phyloP scores from a whole-genome alignment of 2,113 vertebrate genomes.

The Oreochromis aureus region DNA sequence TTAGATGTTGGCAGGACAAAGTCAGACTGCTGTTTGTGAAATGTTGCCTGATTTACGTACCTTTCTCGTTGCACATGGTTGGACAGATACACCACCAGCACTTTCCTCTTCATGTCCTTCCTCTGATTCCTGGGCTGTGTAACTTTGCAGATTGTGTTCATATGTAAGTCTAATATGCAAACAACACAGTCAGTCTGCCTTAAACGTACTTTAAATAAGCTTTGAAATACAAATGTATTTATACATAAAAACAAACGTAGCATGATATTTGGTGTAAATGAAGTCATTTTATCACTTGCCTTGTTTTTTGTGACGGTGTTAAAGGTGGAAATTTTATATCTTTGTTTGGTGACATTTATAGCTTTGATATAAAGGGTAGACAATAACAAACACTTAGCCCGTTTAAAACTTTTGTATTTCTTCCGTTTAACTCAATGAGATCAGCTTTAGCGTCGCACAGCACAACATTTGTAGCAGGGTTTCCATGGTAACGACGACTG shows the following conservation, averaged over 20 bases:
- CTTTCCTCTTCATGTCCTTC: not conserved
- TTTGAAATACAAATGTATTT: not conserved
- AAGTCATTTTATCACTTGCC: not conserved
- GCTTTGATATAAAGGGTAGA: not conserved
- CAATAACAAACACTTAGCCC: not conserved
- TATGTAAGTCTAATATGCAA: not conserved
- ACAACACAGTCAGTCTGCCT: not conserved
- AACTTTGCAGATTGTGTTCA: not conserved
- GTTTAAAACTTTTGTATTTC: not conserved
- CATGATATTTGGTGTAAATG: not conserved
- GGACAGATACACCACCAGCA: not conserved
- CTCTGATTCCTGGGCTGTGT: not conserved
- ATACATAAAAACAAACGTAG: not conserved
- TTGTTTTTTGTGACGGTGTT: conserved; percentile 23
- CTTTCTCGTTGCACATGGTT: not conserved
- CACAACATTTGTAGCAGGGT: conserved; percentile 15
- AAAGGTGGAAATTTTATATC: conserved; percentile 37
- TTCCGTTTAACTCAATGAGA: not conserved
- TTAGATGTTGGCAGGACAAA: not conserved
- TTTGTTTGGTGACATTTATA: conserved; percentile 45
- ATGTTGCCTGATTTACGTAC: not conserved
- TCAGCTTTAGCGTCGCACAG: not conserved
- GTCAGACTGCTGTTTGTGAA: not conserved
- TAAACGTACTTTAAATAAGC: not conserved
- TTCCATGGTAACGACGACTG: conserved; percentile 49